Conservation (phyloP, 2,888 invertebrate species). For the Rhingia campestris region DNA sequence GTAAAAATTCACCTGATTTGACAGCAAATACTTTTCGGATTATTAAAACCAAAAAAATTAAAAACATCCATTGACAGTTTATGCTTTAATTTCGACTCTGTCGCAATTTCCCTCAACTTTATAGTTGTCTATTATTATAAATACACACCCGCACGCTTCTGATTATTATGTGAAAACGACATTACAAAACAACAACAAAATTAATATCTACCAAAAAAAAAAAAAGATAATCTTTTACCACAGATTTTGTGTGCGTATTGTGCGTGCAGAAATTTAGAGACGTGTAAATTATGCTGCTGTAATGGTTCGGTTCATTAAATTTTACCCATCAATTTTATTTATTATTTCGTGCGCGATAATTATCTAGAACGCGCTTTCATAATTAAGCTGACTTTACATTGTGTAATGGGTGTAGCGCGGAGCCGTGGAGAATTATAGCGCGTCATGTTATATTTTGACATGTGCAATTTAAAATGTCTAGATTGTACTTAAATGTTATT, state of each 20-base stretch:
- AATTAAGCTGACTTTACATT: constrained; percentile 56
- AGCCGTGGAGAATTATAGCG: constrained; percentile 10
- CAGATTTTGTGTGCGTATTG: constrained; percentile 1
- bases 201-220: not conserved
- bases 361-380: constrained; percentile 49
- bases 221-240: constrained; percentile 20
- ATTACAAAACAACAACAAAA: not conserved
- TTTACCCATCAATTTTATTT: constrained; percentile 65
- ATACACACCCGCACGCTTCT: constrained; percentile 11
- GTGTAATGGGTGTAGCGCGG: constrained; percentile 29
- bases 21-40: constrained; percentile 49
- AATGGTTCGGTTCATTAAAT: constrained; percentile 69
- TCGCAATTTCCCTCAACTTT: constrained; percentile 1
- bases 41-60: constrained; percentile 24
- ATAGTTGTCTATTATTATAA: constrained; percentile 20
- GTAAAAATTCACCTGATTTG: constrained; percentile 54
- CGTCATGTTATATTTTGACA: constrained; percentile 28
- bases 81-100: constrained; percentile 7
- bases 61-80: constrained; percentile 24
- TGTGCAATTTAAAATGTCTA: constrained; percentile 19
- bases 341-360: constrained; percentile 64
- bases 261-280: constrained; percentile 38
- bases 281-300: constrained; percentile 53
- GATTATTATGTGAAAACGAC: constrained; percentile 33
- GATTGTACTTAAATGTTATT: not conserved